Percentiles rank a stretch among this genome's conserved stretches.
Conservation (phyloP, 2,888 invertebrate species). For the Drosophila conformis region DNA sequence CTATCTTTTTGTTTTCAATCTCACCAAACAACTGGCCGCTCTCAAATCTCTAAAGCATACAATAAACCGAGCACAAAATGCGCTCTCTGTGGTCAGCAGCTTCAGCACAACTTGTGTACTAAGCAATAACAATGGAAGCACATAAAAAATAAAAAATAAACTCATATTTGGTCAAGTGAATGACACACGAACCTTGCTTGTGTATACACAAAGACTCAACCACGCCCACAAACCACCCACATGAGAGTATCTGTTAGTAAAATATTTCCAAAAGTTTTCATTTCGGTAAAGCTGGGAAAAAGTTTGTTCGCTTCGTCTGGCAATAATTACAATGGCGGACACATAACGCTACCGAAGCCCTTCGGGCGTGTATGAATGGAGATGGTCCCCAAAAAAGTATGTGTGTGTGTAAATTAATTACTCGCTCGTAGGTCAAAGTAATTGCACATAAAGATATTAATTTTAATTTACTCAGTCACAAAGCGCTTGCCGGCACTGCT, state of each 20-base stretch:
- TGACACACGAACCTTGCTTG: background rate
- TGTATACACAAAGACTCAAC: slow-evolving; percentile 15
- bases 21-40: background rate
- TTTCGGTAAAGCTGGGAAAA: slow-evolving; percentile 22
- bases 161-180: background rate
- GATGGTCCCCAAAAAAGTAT: slow-evolving; percentile 8
- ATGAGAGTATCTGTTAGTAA: background rate
- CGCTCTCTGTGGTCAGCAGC: slow-evolving; percentile 12
- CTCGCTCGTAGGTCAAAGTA: slow-evolving; percentile 11
- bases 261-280: slow-evolving; percentile 38
- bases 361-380: slow-evolving; percentile 19
- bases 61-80: slow-evolving; percentile 2
- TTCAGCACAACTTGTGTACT: background rate
- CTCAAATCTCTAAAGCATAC: slow-evolving; percentile 11
- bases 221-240: background rate
- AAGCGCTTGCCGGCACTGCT: background rate
- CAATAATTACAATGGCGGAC: slow-evolving; percentile 64
- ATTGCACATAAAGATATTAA: slow-evolving; percentile 38
- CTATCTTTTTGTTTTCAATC: background rate
- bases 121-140: slow-evolving; percentile 38
- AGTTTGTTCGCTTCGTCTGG: slow-evolving; percentile 45
- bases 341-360: slow-evolving; percentile 57
- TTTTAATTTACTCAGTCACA: slow-evolving; percentile 17
- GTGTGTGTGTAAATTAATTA: background rate
- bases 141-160: slow-evolving; percentile 8